Percentiles rank a stretch among this genome's conserved stretches.
Evolutionary conservation across 2,888 invertebrate species (phyloP).

Genomic region (Drosophila anomalata): DNA sequence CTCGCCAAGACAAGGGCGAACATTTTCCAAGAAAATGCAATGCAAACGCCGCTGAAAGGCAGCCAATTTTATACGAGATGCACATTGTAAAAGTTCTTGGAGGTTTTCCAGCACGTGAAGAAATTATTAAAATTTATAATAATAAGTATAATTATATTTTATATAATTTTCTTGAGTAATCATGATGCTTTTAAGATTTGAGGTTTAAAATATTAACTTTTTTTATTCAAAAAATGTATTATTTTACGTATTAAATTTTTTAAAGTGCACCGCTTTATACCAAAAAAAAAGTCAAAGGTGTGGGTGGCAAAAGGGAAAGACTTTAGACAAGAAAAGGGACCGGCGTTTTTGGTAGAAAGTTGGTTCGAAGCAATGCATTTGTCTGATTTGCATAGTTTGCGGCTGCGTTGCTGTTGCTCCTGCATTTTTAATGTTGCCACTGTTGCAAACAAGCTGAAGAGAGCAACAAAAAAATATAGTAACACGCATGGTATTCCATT

Average conservation of each 20-base stretch:
- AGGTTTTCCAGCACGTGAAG: constrained; percentile 13
- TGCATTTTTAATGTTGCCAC: constrained; percentile 74
- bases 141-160: not conserved
- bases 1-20: constrained; percentile 36
- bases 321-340: constrained; percentile 4
- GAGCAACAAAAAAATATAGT: constrained; percentile 7
- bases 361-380: constrained; percentile 42
- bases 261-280: not conserved
- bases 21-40: constrained; percentile 56
- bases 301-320: constrained; percentile 14
- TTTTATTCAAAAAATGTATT: no score
- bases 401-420: constrained; percentile 42
- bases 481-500: constrained; percentile 69
- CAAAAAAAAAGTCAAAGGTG: constrained; percentile 4
- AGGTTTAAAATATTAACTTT: no score
- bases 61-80: constrained; percentile 61
- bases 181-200: no score
- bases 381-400: constrained; percentile 72
- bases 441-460: constrained; percentile 45
- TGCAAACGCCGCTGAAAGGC: constrained; percentile 52
- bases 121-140: not conserved
- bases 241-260: not conserved
- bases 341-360: constrained; percentile 4
- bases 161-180: not conserved
- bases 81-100: constrained; percentile 68